A percentile compares a stretch with the other conserved stretches of the same genome.
Evolutionary conservation across 1,140 invertebrate species (phyloP).

Genomic region (Sitodiplosis mosellana): DNA sequence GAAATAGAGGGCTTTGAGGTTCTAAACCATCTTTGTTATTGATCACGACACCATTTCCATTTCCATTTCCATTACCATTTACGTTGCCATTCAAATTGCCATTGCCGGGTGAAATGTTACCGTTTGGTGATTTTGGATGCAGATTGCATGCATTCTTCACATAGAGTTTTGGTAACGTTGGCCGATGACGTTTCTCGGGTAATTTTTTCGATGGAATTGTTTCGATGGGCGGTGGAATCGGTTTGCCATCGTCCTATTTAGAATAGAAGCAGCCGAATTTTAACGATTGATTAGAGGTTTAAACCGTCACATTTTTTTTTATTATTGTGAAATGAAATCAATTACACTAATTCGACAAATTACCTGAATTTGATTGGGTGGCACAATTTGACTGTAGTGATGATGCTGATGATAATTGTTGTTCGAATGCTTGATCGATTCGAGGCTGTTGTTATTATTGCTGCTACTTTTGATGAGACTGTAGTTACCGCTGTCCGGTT

Average conservation of each 20-base stretch:
- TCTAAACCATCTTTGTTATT: slow-evolving; percentile 9
- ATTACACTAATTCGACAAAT: not conserved
- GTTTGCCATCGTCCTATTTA: slow-evolving; percentile 40
- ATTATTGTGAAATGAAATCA: slow-evolving; percentile 5
- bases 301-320: too few species aligned
- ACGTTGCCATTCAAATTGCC: not conserved
- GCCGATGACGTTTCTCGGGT: slow-evolving; percentile 33
- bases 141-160: slow-evolving; percentile 47
- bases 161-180: slow-evolving; percentile 49
- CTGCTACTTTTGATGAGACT: slow-evolving; percentile 7
- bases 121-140: not conserved
- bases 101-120: not conserved
- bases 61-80: not conserved
- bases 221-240: slow-evolving; percentile 76
- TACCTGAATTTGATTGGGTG: slow-evolving; percentile 10
- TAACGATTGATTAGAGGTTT: too few species aligned
- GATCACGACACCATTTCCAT: not conserved
- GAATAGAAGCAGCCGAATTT: too few species aligned
- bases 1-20: slow-evolving; percentile 24
- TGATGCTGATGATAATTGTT: not conserved
- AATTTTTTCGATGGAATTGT: slow-evolving; percentile 72
- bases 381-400: not conserved
- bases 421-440: slow-evolving; percentile 4
- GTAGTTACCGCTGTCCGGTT: slow-evolving; percentile 23
- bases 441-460: slow-evolving; percentile 12